These are phyloP conservation scores for Philotrypesis tridentata DNA, from an alignment of 1,140 invertebrate genomes.

Conservation along the genomic window DNA sequence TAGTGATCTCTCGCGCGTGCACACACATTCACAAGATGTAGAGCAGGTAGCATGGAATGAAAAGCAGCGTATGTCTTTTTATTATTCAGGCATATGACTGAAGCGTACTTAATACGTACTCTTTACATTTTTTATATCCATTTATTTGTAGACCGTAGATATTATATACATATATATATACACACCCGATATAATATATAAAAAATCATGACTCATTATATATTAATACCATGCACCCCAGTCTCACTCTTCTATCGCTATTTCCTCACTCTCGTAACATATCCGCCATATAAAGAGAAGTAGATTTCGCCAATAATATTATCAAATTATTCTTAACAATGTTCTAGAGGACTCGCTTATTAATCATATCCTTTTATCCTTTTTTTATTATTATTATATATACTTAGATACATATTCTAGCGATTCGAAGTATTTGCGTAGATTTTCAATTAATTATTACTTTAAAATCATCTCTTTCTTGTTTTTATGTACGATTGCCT, in stretches of 20 bases:
- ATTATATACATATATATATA: conserved; percentile 14
- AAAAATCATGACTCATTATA: not conserved
- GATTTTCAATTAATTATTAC: conserved; percentile 17
- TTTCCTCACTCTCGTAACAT: conserved; percentile 26
- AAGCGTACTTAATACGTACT: conserved; percentile 18
- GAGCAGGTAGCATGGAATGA: conserved; percentile 60
- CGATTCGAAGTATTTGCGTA: conserved; percentile 34
- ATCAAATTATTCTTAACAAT: not conserved
- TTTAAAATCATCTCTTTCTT: not conserved
- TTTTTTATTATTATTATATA: not conserved
- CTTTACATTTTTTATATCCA: conserved; percentile 1
- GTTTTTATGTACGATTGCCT: conserved; percentile 37
- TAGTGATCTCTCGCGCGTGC: conserved; percentile 21
- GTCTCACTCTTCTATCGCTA: not conserved
- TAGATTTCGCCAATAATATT: conserved; percentile 25
- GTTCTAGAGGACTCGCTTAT: conserved; percentile 13
- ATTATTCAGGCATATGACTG: conserved; percentile 4
- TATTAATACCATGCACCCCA: conserved; percentile 3
- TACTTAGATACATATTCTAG: not conserved
- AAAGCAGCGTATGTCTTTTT: conserved; percentile 35
- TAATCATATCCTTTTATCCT: not conserved
- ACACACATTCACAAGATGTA: conserved; percentile 51
- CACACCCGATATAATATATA: not conserved
- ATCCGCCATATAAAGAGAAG: conserved; percentile 25
- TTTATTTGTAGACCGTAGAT: not conserved